phyloP scores from a whole-genome alignment of 64 coral and sea anemone genomes.

The Pachyseris speciosa region DNA sequence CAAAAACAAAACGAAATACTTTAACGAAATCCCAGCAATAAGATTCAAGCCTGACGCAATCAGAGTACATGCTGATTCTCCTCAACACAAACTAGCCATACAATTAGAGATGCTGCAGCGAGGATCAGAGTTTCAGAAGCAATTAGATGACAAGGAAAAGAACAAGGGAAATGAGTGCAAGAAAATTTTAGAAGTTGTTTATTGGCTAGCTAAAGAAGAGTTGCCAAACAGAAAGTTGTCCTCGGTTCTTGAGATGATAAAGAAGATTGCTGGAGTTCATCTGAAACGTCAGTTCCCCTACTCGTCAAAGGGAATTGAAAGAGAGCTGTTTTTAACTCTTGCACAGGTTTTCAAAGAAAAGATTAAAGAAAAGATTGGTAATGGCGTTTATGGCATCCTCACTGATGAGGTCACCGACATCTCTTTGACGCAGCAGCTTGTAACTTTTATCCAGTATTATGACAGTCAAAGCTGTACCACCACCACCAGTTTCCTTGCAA shows the following conservation, averaged over 20 bases:
- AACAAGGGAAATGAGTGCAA: slow-evolving; percentile 10
- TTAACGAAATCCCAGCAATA: not conserved
- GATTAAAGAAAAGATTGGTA: slow-evolving; percentile 6
- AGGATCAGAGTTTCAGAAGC: slow-evolving; percentile 12
- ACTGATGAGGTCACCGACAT: slow-evolving; percentile 22
- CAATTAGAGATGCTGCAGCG: slow-evolving; percentile 1
- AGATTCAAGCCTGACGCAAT: not conserved
- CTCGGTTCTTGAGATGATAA: slow-evolving; percentile 32
- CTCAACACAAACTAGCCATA: slow-evolving; percentile 18
- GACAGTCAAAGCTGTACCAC: slow-evolving; percentile 39
- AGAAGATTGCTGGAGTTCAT: slow-evolving; percentile 23
- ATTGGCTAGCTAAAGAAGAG: slow-evolving; percentile 14
- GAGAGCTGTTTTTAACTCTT: slow-evolving; percentile 2
- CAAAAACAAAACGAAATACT: slow-evolving; percentile 25
- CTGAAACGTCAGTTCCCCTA: slow-evolving; percentile 14
- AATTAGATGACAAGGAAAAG: slow-evolving; percentile 22
- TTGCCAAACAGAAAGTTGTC: slow-evolving; percentile 45
- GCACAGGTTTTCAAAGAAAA: slow-evolving; percentile 14
- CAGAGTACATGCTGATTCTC: slow-evolving; percentile 21
- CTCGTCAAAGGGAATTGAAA: slow-evolving; percentile 32
- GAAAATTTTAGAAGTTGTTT: slow-evolving; percentile 29
- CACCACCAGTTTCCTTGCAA: slow-evolving; percentile 22
- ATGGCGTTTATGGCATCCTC: slow-evolving; percentile 41
- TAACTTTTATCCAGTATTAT: slow-evolving; percentile 35
- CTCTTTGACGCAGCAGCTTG: slow-evolving; percentile 18